These are phyloP conservation scores for Lycaon pictus DNA, from an alignment of 2,113 vertebrate genomes.

Conservation along the genomic window DNA sequence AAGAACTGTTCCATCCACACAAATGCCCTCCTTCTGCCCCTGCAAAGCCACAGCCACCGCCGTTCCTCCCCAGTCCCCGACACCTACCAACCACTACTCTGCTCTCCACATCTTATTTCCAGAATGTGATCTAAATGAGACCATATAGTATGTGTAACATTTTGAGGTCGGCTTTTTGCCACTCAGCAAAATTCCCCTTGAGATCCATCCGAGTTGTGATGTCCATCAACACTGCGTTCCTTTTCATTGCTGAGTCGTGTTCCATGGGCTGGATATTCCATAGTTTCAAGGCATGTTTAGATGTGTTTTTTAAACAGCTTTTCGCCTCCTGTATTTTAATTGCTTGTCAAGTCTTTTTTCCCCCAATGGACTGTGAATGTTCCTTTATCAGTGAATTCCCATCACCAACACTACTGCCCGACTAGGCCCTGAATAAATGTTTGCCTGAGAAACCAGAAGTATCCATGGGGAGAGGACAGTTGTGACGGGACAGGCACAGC, in stretches of 20 bases:
- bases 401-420: neutral
- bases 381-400: neutral
- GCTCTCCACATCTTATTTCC: neutral
- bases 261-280: neutral
- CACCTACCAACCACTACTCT: neutral
- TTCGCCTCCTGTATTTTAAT: neutral
- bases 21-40: neutral
- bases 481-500: neutral
- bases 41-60: no score
- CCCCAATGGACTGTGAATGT: neutral
- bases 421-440: neutral
- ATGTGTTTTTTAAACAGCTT: neutral
- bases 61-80: neutral
- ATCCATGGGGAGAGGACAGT: neutral
- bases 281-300: neutral
- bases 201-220: neutral
- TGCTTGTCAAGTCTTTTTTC: neutral
- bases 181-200: neutral
- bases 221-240: neutral
- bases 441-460: neutral
- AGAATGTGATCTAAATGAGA: neutral
- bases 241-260: neutral
- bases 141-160: neutral
- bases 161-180: neutral
- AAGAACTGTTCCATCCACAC: neutral